phyloP scores from a whole-genome alignment of 2,797 vertebrate species.

The Antennarius maculatus region DNA sequence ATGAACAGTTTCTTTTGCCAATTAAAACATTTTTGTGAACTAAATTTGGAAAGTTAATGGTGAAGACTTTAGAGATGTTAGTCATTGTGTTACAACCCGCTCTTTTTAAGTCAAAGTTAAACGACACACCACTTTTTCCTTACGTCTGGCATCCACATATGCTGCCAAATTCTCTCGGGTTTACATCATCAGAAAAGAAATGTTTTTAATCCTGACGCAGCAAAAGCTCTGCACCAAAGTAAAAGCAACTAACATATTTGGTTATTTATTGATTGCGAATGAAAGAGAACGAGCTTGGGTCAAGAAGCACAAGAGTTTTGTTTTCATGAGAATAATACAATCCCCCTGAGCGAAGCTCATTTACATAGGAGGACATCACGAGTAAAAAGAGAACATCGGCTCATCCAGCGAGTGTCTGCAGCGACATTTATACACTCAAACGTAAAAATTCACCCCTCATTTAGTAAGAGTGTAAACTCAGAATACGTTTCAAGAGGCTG shows the following conservation, averaged over 20 bases:
- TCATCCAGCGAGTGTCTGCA: slow-evolving; percentile 22
- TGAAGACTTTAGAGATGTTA: slow-evolving; percentile 46
- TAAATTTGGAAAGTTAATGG: slow-evolving; percentile 62
- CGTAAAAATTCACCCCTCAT: slow-evolving; percentile 66
- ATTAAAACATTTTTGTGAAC: slow-evolving; percentile 66
- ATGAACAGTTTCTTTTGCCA: slow-evolving; percentile 66
- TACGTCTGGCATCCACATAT: slow-evolving; percentile 48
- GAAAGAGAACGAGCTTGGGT: slow-evolving; percentile 30
- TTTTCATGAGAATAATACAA: slow-evolving; percentile 61
- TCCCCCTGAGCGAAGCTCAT: slow-evolving; percentile 55
- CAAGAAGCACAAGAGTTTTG: slow-evolving; percentile 52
- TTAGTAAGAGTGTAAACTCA: slow-evolving; percentile 58
- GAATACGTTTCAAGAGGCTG: slow-evolving; percentile 32
- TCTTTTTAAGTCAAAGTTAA: neutral
- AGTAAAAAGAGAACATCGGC: slow-evolving; percentile 35
- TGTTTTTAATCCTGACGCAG: slow-evolving; percentile 57
- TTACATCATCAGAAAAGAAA: slow-evolving; percentile 66
- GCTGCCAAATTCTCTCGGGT: slow-evolving; percentile 52
- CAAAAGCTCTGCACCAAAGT: slow-evolving; percentile 35
- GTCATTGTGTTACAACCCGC: slow-evolving; percentile 38
- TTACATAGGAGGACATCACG: slow-evolving; percentile 58
- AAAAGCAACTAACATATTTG: slow-evolving; percentile 66
- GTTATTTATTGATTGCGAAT: slow-evolving; percentile 66
- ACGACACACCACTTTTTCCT: slow-evolving; percentile 33
- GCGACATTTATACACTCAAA: slow-evolving; percentile 39